Base-by-base conservation (phyloP, 1,140 invertebrate species). In the Archivesica marissinica region DNA sequence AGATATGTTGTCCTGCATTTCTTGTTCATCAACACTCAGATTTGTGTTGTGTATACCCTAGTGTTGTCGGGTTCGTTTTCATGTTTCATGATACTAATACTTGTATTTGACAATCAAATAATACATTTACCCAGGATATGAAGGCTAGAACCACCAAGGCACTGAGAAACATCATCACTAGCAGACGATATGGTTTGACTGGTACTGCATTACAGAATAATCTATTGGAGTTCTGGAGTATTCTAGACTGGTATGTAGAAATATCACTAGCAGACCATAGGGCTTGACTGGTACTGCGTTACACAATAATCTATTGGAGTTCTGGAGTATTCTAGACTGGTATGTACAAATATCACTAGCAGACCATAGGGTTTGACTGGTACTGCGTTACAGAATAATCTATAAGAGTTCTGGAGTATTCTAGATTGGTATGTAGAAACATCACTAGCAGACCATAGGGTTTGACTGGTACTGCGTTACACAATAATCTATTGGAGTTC, bases 151-250 rank as follows among this genome's bases (percentile, higher is more conserved):
- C 88, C 23, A 93, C 92, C 6, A 78, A 86, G 66, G 91, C 92
- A 1, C 54, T 93, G 75, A 85, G 89, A 68, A 88, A 33, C 15
- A 74, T 93, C 3, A 86, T 75, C 0, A 91, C 91, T 25, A 64
- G 64, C 11, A 44, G 87, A n/a, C 80, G 92, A n/a, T 93, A 84
- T 90, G 93, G 92, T 59, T 84, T 97, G 70, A 97, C 96, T 47
- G 97, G 97, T 9, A 97, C 97, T 33, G 96, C 96, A 0, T 91
- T 97, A 11, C 97, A 97, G 92, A 97, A 97, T 91, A 96, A 96
- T 93, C 92, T 97, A 68, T 88, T 92, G 6, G 97, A 97, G 92
- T 89, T 97, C 0, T 97, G 96, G 96, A 89, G 89, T 64, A 88
- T 93, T 15, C 44, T 93, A 17, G 92, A 93, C 66, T 93, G 93